Evolutionary conservation across 2,113 vertebrate genomes (phyloP).

Genomic region (Poeciliopsis occidentalis): DNA sequence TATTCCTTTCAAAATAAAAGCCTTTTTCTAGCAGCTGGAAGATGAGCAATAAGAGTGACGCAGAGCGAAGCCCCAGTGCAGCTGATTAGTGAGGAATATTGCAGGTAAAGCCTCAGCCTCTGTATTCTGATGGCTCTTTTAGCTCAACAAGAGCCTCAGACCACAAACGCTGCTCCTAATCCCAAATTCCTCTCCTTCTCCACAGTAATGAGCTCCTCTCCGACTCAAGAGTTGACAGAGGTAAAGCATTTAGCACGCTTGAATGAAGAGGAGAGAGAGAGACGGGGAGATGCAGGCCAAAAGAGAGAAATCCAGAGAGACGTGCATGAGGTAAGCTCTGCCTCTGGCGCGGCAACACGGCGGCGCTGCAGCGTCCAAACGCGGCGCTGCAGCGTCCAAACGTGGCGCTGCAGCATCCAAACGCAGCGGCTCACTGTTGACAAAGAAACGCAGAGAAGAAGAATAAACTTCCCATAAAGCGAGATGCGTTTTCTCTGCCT

Average conservation of each 20-base stretch:
- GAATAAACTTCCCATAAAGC: constrained; percentile 21
- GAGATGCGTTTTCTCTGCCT: constrained; percentile 26
- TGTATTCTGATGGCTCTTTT: constrained; percentile 56
- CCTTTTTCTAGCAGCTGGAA: background rate
- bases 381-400: constrained; percentile 33
- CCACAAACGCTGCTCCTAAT: constrained; percentile 65
- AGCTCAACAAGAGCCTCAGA: constrained; percentile 49
- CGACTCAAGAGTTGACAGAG: constrained; percentile 66
- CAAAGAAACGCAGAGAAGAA: constrained; percentile 30
- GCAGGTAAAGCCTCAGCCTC: constrained; percentile 32
- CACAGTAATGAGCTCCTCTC: constrained; percentile 72
- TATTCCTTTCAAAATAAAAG: background rate
- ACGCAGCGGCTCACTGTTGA: constrained; percentile 49
- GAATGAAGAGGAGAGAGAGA: constrained; percentile 46
- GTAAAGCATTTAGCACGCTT: constrained; percentile 68
- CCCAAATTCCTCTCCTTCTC: constrained; percentile 60
- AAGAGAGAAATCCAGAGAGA: constrained; percentile 56
- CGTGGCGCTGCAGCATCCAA: constrained; percentile 16
- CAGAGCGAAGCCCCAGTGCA: background rate
- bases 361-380: constrained; percentile 35
- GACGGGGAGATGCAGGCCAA: constrained; percentile 46
- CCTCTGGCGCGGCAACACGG: constrained; percentile 64
- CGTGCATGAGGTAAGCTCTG: constrained; percentile 71
- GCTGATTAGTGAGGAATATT: constrained; percentile 17
- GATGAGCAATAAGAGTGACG: constrained; percentile 2